Evolutionary conservation across 2,797 vertebrate species (phyloP).

Genomic region (Melanotaenia boesemani): DNA sequence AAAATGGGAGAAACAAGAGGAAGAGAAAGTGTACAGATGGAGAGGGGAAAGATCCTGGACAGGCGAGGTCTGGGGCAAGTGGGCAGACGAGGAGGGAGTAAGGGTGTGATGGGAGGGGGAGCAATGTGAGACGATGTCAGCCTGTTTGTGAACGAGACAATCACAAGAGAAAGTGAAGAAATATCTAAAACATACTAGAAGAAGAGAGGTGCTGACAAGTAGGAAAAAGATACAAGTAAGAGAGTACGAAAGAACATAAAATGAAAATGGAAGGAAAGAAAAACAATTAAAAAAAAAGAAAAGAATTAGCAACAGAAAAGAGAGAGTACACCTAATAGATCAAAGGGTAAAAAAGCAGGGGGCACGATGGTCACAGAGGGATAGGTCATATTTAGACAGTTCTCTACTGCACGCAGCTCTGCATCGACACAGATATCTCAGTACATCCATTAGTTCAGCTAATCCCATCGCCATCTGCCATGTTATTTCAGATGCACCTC

Average conservation of each 20-base stretch:
- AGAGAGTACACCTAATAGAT: conserved; percentile 18
- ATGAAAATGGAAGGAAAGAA: background rate
- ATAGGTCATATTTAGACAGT: conserved; percentile 72
- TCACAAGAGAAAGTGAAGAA: conserved; percentile 10
- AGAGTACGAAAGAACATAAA: background rate
- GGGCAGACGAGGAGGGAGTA: conserved; percentile 35
- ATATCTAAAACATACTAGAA: background rate
- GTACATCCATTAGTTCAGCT: conserved; percentile 76
- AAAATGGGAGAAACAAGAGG: conserved; percentile 5
- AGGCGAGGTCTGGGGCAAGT: conserved; percentile 40
- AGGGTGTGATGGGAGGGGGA: conserved; percentile 20
- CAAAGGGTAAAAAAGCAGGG: conserved; percentile 19
- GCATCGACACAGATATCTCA: conserved; percentile 70
- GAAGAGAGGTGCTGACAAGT: background rate
- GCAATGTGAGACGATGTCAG: conserved; percentile 9
- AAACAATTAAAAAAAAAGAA: background rate
- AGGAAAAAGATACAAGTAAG: background rate
- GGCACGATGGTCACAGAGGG: conserved; percentile 65
- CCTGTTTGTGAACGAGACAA: conserved; percentile 20
- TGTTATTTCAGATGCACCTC: conserved; percentile 75
- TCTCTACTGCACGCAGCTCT: conserved; percentile 59
- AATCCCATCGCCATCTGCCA: conserved; percentile 81
- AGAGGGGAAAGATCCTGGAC: conserved; percentile 48
- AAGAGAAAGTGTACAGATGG: conserved; percentile 42
- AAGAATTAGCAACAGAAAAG: conserved; percentile 10